Percentiles rank a stretch among this genome's conserved stretches.
phyloP scores from a whole-genome alignment of 2,888 invertebrate genomes.

The Hedya salicella region DNA sequence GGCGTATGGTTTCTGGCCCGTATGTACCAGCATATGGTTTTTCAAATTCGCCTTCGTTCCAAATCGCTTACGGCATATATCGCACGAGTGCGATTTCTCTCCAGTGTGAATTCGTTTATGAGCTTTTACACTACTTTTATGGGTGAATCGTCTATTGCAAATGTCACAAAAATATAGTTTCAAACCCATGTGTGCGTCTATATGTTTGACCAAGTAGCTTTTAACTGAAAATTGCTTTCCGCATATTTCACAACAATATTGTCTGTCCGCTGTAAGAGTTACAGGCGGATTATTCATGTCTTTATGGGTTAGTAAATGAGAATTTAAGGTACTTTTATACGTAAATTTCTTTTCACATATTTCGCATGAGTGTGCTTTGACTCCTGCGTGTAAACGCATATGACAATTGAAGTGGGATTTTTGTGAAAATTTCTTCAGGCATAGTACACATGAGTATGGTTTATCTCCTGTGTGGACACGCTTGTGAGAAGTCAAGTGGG shows the following conservation, averaged over 20 bases:
- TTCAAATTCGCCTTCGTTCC: conserved; percentile 15
- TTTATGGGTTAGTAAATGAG: neutral
- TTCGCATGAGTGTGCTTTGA: neutral
- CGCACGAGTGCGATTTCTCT: conserved; percentile 7
- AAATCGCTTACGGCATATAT: conserved; percentile 17
- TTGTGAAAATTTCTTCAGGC: neutral
- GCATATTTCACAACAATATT: conserved; percentile 24
- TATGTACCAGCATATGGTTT: conserved; percentile 25
- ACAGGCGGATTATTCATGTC: neutral
- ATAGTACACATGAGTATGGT: neutral
- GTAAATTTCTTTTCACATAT: neutral
- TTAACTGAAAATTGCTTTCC: conserved; percentile 16
- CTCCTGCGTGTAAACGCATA: neutral
- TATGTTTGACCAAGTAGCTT: conserved; percentile 17
- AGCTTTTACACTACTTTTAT: conserved; percentile 13
- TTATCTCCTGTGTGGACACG: neutral
- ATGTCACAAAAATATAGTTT: conserved; percentile 22
- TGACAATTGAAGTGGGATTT: neutral
- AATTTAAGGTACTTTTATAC: neutral
- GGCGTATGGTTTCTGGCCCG: conserved; percentile 9
- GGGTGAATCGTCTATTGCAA: conserved; percentile 22
- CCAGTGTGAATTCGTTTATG: conserved; percentile 14
- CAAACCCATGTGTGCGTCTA: conserved; percentile 18
- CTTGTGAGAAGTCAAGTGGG: neutral
- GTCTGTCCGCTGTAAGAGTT: neutral